These are phyloP conservation scores for Cheilosia pagana DNA, from an alignment of 2,888 invertebrate genomes.

Conservation along the genomic window DNA sequence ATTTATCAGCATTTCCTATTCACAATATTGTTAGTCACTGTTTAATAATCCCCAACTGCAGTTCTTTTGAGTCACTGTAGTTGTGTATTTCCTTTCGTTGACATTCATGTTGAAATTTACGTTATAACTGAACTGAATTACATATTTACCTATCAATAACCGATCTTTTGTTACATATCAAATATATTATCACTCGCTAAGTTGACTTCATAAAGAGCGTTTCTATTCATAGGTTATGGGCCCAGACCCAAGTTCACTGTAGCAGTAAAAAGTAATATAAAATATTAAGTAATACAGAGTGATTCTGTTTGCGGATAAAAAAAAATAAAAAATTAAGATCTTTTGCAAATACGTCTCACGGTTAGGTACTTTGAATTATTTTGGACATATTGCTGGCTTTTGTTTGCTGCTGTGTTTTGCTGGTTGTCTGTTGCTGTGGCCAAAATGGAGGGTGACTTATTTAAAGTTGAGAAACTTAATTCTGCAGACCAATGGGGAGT, in stretches of 20 bases:
- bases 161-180: too few relatives aligned
- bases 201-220: background rate
- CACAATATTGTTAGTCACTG: too few relatives aligned
- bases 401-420: background rate
- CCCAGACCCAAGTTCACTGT: constrained; percentile 25
- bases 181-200: too few relatives aligned
- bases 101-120: too few relatives aligned
- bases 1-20: too few relatives aligned
- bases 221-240: constrained; percentile 20
- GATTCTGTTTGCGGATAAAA: constrained; percentile 43
- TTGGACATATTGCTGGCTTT: background rate
- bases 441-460: constrained; percentile 8
- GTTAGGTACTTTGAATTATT: constrained; percentile 1
- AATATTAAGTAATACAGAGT: constrained; percentile 9
- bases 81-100: too few relatives aligned
- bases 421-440: constrained; percentile 5
- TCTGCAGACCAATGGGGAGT: constrained; percentile 13
- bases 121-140: too few relatives aligned
- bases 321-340: constrained; percentile 66
- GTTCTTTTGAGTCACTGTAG: too few relatives aligned
- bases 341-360: constrained; percentile 56
- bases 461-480: constrained; percentile 23
- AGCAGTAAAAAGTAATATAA: background rate
- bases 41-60: too few relatives aligned
- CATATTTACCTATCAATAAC: too few relatives aligned